Base-by-base conservation (phyloP, 2,797 vertebrate species). In the Tolypeutes matacus region DNA sequence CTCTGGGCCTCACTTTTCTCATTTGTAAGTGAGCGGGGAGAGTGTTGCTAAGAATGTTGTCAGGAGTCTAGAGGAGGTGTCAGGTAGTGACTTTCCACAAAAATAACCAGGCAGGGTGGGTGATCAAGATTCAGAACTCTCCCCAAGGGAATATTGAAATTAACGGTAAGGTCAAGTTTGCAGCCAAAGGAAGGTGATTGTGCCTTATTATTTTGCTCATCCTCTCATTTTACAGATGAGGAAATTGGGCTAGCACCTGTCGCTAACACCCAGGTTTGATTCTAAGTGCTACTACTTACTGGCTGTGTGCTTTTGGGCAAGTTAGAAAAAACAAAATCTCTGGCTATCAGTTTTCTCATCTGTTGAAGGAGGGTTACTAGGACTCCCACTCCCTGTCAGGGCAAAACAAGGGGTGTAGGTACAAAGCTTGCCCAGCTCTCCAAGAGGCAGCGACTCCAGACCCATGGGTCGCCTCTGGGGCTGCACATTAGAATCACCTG, bases 71-170 rank as follows among this genome's bases (percentile, higher is more conserved):
- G 34, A 76, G 49, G n/a, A 49, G 29, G 13, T 56, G 15, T 20
- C 3, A 23, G 70, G 5, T 6, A 46, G 58, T 31, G 58, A 86
- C 13, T 27, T 13, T 15, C 69, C 58, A 4, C 1, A 53, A 65
- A 70, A 84, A 51, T 36, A 34, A 72, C 18, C 64, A n/a, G 39
- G 58, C 5, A 13, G n/a, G 46, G 72, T 14, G 56, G 87, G 87
- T 3, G 31, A 21, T 56, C 31, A 49, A 31, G 67, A 29, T n/a
- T 39, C 29, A 31, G 46, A 86, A 9, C 21, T 69, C 51, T 67
- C 60, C 58, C 23, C 0, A 23, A n/a, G 69, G 42, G 53, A 21
- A 11, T 1, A 1, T 0, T 51, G 82, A 51, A 34, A n/a, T 29
- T 29, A 67, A 20, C 49, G 78, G 25, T 34, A 31, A 87, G 83